phyloP scores from a whole-genome alignment of 1,140 invertebrate species.

The Pseudomyrmex gracilis region DNA sequence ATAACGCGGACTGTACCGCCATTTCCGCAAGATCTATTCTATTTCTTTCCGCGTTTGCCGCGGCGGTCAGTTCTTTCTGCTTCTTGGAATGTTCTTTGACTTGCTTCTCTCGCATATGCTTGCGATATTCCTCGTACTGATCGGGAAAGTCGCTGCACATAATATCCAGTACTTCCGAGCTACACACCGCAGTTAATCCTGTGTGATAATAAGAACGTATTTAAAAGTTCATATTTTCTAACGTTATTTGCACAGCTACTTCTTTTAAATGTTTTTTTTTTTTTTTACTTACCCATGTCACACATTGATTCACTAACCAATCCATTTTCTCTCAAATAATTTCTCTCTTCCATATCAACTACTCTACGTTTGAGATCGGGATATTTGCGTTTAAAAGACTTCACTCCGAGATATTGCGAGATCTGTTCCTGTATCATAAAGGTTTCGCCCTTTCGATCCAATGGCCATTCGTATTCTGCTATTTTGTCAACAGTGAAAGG shows the following conservation, averaged over 20 bases:
- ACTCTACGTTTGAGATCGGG: conserved; percentile 94
- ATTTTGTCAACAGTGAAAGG: conserved; percentile 94
- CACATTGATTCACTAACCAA: conserved; percentile 96
- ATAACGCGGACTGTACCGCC: conserved; percentile 93
- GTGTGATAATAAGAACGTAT: background rate
- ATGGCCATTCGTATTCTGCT: conserved; percentile 97
- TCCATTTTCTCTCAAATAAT: conserved; percentile 93
- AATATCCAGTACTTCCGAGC: conserved; percentile 96
- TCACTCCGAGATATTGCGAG: conserved; percentile 95
- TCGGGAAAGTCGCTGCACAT: conserved; percentile 98
- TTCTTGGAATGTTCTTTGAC: conserved; percentile 90
- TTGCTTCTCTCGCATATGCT: conserved; percentile 92
- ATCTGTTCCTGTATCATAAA: conserved; percentile 97
- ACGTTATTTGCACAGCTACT: background rate
- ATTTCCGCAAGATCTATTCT: conserved; percentile 92
- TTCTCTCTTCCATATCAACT: conserved; percentile 95
- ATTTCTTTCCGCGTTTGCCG: conserved; percentile 85
- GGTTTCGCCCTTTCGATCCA: conserved; percentile 89
- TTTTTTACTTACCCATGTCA: conserved; percentile 91
- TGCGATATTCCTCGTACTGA: conserved; percentile 97
- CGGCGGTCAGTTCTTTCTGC: conserved; percentile 87
- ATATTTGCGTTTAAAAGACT: conserved; percentile 98
- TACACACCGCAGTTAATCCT: conserved; percentile 96
- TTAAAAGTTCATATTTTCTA: background rate
- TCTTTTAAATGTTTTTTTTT: background rate